Conservation (phyloP, 1,140 invertebrate species). For the Solen grandis region DNA sequence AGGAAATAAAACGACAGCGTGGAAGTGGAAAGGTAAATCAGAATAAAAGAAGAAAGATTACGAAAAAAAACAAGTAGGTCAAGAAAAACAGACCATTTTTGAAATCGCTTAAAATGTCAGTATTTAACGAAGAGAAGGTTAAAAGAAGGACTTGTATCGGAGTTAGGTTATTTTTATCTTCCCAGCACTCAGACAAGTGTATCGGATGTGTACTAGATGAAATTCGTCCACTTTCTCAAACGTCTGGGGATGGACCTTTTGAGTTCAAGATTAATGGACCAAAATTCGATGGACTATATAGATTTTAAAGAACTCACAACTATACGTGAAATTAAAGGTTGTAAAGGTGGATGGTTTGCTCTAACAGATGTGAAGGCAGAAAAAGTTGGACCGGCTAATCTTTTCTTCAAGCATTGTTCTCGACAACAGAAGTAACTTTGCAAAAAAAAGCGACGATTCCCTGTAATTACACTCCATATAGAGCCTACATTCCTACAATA, state of each 20-base stretch:
- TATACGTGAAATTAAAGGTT: constrained; percentile 53
- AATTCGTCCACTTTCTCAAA: constrained; percentile 31
- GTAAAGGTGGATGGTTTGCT: constrained; percentile 9
- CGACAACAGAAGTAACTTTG: constrained; percentile 41
- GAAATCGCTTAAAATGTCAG: constrained; percentile 24
- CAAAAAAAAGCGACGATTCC: constrained; percentile 32
- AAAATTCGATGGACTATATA: constrained; percentile 56
- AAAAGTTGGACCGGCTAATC: constrained; percentile 45
- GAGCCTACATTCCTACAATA: constrained; percentile 39
- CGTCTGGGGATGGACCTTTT: not conserved
- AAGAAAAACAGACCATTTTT: too few relatives aligned
- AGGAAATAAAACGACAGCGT: too few relatives aligned
- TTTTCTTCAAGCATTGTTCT: constrained; percentile 51
- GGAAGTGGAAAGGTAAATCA: not conserved
- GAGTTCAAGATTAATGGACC: constrained; percentile 29
- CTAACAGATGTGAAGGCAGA: constrained; percentile 29
- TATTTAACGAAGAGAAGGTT: constrained; percentile 20
- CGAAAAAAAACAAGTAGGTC: not conserved
- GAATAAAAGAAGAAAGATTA: not conserved
- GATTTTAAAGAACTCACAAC: constrained; percentile 41
- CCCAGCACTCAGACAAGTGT: constrained; percentile 47
- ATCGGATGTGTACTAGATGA: constrained; percentile 43
- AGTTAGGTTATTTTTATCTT: constrained; percentile 37
- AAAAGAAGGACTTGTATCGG: constrained; percentile 1
- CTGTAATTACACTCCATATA: constrained; percentile 49